Conservation (phyloP, 2,888 invertebrate genomes). For the Mythimna loreyi region DNA sequence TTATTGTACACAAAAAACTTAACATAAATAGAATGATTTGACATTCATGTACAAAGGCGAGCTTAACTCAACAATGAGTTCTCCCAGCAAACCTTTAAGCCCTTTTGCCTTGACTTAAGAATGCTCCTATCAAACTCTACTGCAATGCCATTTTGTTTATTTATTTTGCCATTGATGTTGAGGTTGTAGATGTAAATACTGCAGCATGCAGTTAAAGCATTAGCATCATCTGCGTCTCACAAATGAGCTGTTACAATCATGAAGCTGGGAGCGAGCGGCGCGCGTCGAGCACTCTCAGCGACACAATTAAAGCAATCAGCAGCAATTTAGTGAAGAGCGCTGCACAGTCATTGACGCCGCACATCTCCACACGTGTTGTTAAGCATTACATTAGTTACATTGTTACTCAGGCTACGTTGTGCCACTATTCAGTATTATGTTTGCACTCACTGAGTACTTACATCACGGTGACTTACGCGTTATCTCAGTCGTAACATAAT, state of each 20-base stretch:
- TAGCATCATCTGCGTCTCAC: too few relatives aligned
- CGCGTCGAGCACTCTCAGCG: constrained; percentile 22
- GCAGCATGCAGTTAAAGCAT: too few relatives aligned
- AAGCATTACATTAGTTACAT: not conserved
- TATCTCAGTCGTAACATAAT: constrained; percentile 14
- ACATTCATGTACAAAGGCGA: too few relatives aligned
- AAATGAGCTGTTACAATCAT: not conserved
- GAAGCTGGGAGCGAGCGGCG: not conserved
- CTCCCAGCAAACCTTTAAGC: too few relatives aligned
- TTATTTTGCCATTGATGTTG: too few relatives aligned
- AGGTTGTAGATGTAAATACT: too few relatives aligned
- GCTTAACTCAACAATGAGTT: too few relatives aligned
- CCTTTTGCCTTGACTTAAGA: too few relatives aligned
- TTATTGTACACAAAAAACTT: too few relatives aligned
- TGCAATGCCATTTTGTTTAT: too few relatives aligned
- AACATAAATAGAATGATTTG: too few relatives aligned
- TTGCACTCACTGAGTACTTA: constrained; percentile 6
- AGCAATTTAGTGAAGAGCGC: constrained; percentile 37
- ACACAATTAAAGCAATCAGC: constrained; percentile 57
- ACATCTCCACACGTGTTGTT: not conserved
- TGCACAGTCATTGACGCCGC: constrained; percentile 1
- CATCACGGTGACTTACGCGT: constrained; percentile 30
- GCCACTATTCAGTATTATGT: not conserved
- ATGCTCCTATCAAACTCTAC: too few relatives aligned
- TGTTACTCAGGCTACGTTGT: not conserved